Evolutionary conservation across 2,797 vertebrate genomes (phyloP).

Genomic region (Bryconaethiops microstoma): DNA sequence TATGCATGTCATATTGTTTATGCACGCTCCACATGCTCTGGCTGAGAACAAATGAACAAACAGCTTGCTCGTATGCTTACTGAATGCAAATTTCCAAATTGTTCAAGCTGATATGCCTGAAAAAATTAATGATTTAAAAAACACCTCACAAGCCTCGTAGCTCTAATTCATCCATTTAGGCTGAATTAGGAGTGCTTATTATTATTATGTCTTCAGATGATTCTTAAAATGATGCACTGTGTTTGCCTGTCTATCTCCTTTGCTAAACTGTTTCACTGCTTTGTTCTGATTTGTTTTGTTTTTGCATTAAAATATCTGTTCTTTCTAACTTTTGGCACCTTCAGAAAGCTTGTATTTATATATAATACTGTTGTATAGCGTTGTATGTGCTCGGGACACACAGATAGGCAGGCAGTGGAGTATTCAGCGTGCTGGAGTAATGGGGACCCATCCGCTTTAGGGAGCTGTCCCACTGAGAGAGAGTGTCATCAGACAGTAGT

Average conservation of each 20-base stretch:
- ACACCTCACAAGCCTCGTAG: background rate
- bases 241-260: background rate
- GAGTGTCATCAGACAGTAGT: slow-evolving; percentile 59
- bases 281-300: no score
- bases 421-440: slow-evolving; percentile 21
- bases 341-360: background rate
- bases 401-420: background rate
- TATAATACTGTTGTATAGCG: background rate
- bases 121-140: slow-evolving; percentile 22
- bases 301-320: background rate
- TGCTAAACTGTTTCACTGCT: background rate
- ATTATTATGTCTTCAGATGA: background rate
- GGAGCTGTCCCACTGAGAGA: slow-evolving; percentile 42
- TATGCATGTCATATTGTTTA: slow-evolving; percentile 50
- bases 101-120: slow-evolving; percentile 26
- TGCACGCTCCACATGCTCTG: slow-evolving; percentile 36
- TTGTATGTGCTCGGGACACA: background rate
- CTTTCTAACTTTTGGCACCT: background rate
- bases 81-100: slow-evolving; percentile 41
- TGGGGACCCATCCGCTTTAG: slow-evolving; percentile 41
- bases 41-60: slow-evolving; percentile 43
- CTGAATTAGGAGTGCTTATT: background rate
- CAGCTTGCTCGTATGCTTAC: slow-evolving; percentile 36
- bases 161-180: slow-evolving; percentile 30
- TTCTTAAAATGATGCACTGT: background rate